Percentiles rank a stretch among this genome's conserved stretches.
phyloP scores from a whole-genome alignment of 2,797 vertebrate genomes.

The Cebuella pygmaea region DNA sequence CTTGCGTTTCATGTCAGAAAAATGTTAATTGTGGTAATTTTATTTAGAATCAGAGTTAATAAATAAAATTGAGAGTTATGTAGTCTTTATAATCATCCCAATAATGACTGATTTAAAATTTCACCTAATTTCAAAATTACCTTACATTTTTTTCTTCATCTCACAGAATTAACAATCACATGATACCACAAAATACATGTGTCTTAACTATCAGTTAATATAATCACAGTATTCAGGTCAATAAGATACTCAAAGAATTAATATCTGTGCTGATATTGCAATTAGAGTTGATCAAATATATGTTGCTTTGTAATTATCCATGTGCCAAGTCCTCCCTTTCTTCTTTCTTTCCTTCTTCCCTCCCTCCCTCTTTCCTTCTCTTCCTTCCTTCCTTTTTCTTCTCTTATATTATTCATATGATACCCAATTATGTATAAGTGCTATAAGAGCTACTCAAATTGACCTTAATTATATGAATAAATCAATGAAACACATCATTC shows the following conservation, averaged over 20 bases:
- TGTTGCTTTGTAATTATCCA: neutral
- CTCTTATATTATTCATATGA: neutral
- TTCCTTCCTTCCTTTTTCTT: neutral
- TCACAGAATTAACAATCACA: neutral
- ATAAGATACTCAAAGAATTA: neutral
- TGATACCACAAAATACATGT: neutral
- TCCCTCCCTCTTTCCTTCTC: fast-evolving
- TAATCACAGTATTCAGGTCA: neutral
- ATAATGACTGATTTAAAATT: neutral
- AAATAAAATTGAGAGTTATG: neutral
- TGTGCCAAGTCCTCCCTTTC: neutral
- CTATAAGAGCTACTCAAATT: neutral
- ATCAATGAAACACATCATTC: neutral
- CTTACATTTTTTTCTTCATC: neutral
- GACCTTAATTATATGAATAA: neutral
- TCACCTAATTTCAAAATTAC: neutral
- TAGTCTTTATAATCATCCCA: neutral
- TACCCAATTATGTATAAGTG: neutral
- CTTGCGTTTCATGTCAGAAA: neutral
- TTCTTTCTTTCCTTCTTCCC: too few relatives aligned
- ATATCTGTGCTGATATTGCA: neutral
- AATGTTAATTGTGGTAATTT: neutral
- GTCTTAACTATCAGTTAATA: neutral
- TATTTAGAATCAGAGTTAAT: neutral
- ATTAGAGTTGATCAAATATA: neutral